phyloP scores from a whole-genome alignment of 1,140 invertebrate genomes.

The Calephelis nemesis region DNA sequence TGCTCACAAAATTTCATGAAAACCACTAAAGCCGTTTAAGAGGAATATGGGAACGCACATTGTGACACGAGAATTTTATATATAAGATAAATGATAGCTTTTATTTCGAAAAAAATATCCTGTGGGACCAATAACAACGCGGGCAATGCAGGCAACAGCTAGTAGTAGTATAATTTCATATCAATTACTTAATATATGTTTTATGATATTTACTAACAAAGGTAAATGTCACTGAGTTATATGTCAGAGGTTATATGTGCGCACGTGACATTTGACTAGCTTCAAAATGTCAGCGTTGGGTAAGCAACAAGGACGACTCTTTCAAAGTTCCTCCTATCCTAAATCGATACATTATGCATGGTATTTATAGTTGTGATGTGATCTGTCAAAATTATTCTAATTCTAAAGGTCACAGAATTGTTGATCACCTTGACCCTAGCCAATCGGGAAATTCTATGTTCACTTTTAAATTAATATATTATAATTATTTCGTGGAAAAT shows the following conservation, averaged over 20 bases:
- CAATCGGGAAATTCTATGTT: slow-evolving; percentile 47
- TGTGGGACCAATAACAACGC: too few relatives aligned
- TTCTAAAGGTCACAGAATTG: slow-evolving; percentile 67
- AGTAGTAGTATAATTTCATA: not conserved
- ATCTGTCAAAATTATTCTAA: slow-evolving; percentile 70
- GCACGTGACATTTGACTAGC: slow-evolving; percentile 71
- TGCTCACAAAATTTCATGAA: too few relatives aligned
- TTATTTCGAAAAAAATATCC: too few relatives aligned
- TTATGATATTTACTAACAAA: slow-evolving; percentile 49
- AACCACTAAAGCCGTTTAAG: too few relatives aligned
- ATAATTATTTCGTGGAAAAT: not conserved
- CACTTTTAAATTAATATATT: not conserved
- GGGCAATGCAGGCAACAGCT: too few relatives aligned
- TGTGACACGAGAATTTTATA: too few relatives aligned
- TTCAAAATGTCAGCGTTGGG: slow-evolving; percentile 75
- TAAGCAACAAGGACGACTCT: slow-evolving; percentile 76
- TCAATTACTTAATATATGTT: slow-evolving; percentile 22
- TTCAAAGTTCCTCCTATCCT: slow-evolving; percentile 71
- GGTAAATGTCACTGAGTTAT: slow-evolving; percentile 65
- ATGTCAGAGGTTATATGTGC: slow-evolving; percentile 72
- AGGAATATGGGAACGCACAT: too few relatives aligned
- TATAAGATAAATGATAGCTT: too few relatives aligned
- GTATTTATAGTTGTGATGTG: slow-evolving; percentile 64
- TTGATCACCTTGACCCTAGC: slow-evolving; percentile 64
- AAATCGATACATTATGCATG: slow-evolving; percentile 70